Evolutionary conservation across 1,140 invertebrate species (phyloP), one percentile per base, ranked within the genome.

Genomic region (Maniola jurtina): DNA sequence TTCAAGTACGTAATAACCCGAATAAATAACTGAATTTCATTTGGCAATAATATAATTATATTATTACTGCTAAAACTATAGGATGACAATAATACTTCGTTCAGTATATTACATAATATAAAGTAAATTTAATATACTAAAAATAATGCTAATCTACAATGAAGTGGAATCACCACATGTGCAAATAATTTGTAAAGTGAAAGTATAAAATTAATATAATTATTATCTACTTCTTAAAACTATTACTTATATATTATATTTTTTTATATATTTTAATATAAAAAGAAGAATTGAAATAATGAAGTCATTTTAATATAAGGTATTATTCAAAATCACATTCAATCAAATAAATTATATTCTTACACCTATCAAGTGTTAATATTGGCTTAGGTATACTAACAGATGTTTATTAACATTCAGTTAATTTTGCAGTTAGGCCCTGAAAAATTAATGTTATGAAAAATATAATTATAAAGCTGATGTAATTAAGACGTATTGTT

Each of bases 61-160:
- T 13, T 54, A 25, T 35, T 56, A 56, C 35, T 35, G 33, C 35
- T 13, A 36, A 4, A 56, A 36, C 9, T 56, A 35, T 57, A 57
- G 36, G 55, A 57, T 57, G 13, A 57, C 10, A 38, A 40, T 57
- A 57, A 38, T 57, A 57, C 36, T 57, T 57, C 14, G 52, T 25
- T 16, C 48, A 16, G 33, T 54, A 54, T 35, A 56, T 65, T 65
- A 65, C 3, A 42, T 42, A 38, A 9, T 38, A 38, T 38, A 50
- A 36, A 7, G n/a, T 52, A 50, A 14, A 55, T 45, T 25, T 66
- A 54, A 15, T 42, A 54, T 55, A 61, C 40, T 61, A 34, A 63
- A 38, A 66, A 60, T 55, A 66, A 15, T 16, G 11, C 59, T 67
- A 61, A 54, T 56, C 33, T 42, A 25, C 4, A n/a, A 57, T 67